Percentiles rank a stretch among this genome's conserved stretches.
Evolutionary conservation across 1,140 invertebrate genomes (phyloP).

Genomic region (Panulirus ornatus): DNA sequence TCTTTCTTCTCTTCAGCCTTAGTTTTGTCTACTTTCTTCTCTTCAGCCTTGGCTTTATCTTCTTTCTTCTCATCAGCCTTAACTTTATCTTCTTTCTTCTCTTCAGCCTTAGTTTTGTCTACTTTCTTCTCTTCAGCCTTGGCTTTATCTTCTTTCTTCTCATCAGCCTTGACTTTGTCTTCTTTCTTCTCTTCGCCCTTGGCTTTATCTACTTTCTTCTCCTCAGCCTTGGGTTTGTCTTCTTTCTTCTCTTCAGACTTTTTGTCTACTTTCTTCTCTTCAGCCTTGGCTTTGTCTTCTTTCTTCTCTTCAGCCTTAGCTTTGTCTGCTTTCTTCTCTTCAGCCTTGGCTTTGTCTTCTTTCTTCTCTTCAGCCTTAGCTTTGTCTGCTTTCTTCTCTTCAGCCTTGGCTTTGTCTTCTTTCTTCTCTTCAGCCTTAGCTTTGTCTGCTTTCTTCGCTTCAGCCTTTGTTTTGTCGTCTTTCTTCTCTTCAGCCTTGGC

Average conservation of each 20-base stretch:
- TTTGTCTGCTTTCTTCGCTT: not conserved
- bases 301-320: not conserved
- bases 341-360: not conserved
- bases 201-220: too few species aligned
- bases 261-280: not conserved
- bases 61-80: not conserved
- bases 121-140: not conserved
- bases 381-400: not conserved
- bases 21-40: not conserved
- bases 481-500: not conserved
- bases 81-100: not conserved
- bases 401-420: not conserved
- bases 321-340: constrained; percentile 6
- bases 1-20: not conserved
- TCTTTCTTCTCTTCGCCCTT: not conserved
- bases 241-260: not conserved
- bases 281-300: not conserved
- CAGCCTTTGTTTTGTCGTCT: not conserved
- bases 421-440: constrained; percentile 6
- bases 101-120: not conserved
- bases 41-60: not conserved
- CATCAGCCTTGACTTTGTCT: not conserved
- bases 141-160: not conserved
- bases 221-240: not conserved
- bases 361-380: not conserved